phyloP scores from a whole-genome alignment of 2,113 vertebrate genomes.

The Oryzias celebensis region DNA sequence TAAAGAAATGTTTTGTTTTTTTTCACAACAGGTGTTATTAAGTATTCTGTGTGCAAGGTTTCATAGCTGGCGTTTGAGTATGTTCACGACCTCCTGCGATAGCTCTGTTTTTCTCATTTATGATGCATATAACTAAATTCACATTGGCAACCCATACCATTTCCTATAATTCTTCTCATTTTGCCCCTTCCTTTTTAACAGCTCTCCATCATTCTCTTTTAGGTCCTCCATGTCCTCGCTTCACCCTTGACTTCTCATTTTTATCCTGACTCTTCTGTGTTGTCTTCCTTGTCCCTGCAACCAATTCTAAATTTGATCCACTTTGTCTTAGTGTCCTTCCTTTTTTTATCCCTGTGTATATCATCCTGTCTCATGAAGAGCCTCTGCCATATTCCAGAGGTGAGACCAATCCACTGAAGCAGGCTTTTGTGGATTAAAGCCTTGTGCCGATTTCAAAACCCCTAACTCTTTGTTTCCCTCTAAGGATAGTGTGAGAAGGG shows the following conservation, averaged over 20 bases:
- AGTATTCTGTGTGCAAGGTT: constrained; percentile 3
- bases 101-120: constrained; percentile 33
- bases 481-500: constrained; percentile 15
- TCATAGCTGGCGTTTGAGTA: constrained; percentile 13
- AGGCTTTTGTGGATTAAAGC: constrained; percentile 25
- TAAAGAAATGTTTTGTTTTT: too few species aligned
- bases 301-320: constrained; percentile 30
- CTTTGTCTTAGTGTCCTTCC: constrained; percentile 50
- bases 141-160: background rate
- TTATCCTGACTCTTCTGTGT: constrained; percentile 23
- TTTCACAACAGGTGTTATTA: constrained; percentile 7
- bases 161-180: constrained; percentile 10
- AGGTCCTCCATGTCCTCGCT: constrained; percentile 22
- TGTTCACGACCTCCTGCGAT: constrained; percentile 18
- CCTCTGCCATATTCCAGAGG: constrained; percentile 32
- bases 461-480: constrained; percentile 25
- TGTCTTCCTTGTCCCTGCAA: constrained; percentile 32
- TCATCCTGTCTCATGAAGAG: constrained; percentile 46
- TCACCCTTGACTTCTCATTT: constrained; percentile 33
- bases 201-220: constrained; percentile 12
- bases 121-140: constrained; percentile 15
- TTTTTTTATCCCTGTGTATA: constrained; percentile 28
- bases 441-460: constrained; percentile 18
- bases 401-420: constrained; percentile 23
- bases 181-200: background rate